A percentile compares a stretch with the other conserved stretches of the same genome.
Conservation (phyloP, 2,113 vertebrate genomes). For the Plectropomus leopardus region DNA sequence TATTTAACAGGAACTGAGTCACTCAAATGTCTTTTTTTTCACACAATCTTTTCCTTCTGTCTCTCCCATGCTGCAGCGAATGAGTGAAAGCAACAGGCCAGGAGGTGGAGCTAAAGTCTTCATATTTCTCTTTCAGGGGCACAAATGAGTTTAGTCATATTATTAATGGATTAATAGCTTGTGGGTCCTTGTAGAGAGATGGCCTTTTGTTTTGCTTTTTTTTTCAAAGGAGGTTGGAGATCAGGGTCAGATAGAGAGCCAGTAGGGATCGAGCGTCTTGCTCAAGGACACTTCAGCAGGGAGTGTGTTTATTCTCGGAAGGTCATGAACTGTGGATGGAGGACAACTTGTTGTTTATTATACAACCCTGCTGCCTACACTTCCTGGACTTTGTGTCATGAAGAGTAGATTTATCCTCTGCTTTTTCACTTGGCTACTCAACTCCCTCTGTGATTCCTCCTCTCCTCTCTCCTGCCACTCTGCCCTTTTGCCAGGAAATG, state of each 20-base stretch:
- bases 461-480: slow-evolving; percentile 30
- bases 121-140: slow-evolving; percentile 1
- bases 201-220: slow-evolving; percentile 22
- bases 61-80: background rate
- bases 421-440: background rate
- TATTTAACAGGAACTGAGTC: slow-evolving; percentile 42
- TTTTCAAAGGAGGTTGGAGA: slow-evolving; percentile 13
- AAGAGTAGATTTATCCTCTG: slow-evolving; percentile 17
- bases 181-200: slow-evolving; percentile 11
- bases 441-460: slow-evolving; percentile 10
- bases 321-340: slow-evolving; percentile 51
- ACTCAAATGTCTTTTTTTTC: slow-evolving; percentile 6
- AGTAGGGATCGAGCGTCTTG: slow-evolving; percentile 14
- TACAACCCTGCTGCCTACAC: slow-evolving; percentile 44
- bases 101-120: slow-evolving; percentile 60
- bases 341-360: slow-evolving; percentile 46
- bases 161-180: slow-evolving; percentile 1
- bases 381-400: slow-evolving; percentile 32
- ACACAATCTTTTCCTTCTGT: slow-evolving; percentile 21
- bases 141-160: slow-evolving; percentile 19
- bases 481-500: slow-evolving; percentile 65
- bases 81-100: slow-evolving; percentile 33
- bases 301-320: slow-evolving; percentile 55
- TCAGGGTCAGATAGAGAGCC: slow-evolving; percentile 20
- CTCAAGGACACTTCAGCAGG: slow-evolving; percentile 66